Evolutionary conservation across 1,140 invertebrate genomes (phyloP), one percentile per base, ranked within the genome.

Genomic region (Augochlora pura): DNA sequence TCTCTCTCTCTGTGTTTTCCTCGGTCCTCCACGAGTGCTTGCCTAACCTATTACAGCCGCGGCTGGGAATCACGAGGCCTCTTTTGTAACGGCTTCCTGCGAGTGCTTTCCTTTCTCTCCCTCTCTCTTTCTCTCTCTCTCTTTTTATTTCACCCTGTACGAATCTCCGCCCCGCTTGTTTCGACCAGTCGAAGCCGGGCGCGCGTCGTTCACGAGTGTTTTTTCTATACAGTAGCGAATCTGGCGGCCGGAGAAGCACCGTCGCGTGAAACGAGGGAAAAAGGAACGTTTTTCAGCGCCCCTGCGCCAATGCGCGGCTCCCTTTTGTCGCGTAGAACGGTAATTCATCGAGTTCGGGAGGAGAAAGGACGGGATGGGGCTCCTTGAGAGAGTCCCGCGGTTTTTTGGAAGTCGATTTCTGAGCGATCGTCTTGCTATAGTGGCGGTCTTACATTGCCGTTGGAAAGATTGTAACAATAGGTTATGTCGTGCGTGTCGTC

Each of bases 151-250:
- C 8, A 32, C 49, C 49, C 49, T 18, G 49, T 21, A 52, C 49
- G 49, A 52, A 39, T 67, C 52, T 25, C 42, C 21, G 4, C 25
- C 27, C 25, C 46, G 57, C 60, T 67, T 67, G 25, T 66, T 66
- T 46, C 64, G 64, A 66, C 39, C 25, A 39, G 64, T 0, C 14
- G 64, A 66, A 49, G 16, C 64, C 64, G 4, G 1, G 21, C 63
- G 38, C 23, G 21, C 18, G 16, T 21, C 42, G 64, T 52, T 52
- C 68, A 73, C 32, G 77, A 85, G 77, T 84, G 82, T 80, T 84
- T 85, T 82, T 69, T 80, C 52, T 85, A 81, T 84, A 80, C 83
- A 59, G 32, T 78, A 39, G 38, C 68, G 74, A 77, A 77, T 77
- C 74, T 69, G 38, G 52, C 57, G 64, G 21, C 73, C 52, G 25